Conservation (phyloP, 2,888 invertebrate species). For the Euproctis similis region DNA sequence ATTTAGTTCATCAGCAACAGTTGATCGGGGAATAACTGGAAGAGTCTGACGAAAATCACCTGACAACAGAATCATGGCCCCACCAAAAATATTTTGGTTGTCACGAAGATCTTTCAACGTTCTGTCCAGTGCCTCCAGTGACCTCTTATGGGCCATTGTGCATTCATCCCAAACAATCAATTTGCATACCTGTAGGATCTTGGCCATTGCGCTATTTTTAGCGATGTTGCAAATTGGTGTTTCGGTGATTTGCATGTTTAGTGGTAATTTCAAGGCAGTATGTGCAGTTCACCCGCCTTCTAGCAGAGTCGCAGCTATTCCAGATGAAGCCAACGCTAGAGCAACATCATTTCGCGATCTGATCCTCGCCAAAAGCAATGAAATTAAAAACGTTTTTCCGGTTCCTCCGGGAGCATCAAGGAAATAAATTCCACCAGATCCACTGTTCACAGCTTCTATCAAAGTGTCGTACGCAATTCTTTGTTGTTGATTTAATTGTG, state of each 20-base stretch:
- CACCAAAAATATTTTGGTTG: constrained; percentile 19
- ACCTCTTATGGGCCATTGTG: constrained; percentile 18
- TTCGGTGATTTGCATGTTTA: constrained; percentile 24
- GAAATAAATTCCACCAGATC: constrained; percentile 20
- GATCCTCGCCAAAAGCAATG: constrained; percentile 22
- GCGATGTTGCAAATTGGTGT: constrained; percentile 21
- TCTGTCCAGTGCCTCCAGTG: constrained; percentile 15
- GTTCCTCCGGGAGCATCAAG: constrained; percentile 21
- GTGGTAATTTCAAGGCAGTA: constrained; percentile 28
- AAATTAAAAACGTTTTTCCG: constrained; percentile 21
- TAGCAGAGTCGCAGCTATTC: constrained; percentile 22
- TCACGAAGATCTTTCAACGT: constrained; percentile 21
- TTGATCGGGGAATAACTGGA: constrained; percentile 26
- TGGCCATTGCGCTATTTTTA: constrained; percentile 7
- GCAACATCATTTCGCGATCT: constrained; percentile 19
- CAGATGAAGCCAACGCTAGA: constrained; percentile 26
- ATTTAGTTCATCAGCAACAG: constrained; percentile 23
- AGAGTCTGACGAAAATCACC: constrained; percentile 30
- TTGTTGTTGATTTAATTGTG: constrained; percentile 24
- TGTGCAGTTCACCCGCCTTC: constrained; percentile 26
- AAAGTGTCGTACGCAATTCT: constrained; percentile 20
- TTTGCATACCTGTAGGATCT: constrained; percentile 15
- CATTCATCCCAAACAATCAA: constrained; percentile 21
- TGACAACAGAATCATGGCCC: constrained; percentile 20
- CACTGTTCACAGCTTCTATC: constrained; percentile 19